Evolutionary conservation across 1,140 invertebrate species (phyloP), one percentile per base, ranked within the genome.

Genomic region (Argopecten irradians): DNA sequence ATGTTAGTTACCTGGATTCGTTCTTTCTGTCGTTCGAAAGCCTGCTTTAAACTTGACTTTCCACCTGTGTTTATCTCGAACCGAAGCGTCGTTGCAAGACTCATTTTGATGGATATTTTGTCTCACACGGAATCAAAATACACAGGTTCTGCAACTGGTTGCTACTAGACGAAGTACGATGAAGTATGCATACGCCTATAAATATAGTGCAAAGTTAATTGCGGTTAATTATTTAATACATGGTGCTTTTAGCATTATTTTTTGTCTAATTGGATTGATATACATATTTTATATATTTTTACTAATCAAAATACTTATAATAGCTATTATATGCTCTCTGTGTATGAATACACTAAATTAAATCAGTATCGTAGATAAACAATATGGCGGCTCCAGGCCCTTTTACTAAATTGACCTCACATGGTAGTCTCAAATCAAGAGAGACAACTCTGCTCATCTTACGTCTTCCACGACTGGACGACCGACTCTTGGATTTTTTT

Each of bases 11-110:
- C 90, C 90, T 91, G 89, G 32, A 90, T 91, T 19, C 91, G 83
- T 86, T 91, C 89, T 84, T 91, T 87, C 90, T 91, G 91, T 84
- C 83, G 84, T 84, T 90, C 86, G 46, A 89, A 90, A n/a, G 91
- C 89, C 43, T 92, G 89, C 85, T 86, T 92, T 13, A 90, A 84
- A 82, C 89, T 91, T 32, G 88, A 85, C 83, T 91, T 89, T 55
- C 34, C 71, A 35, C 87, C 46, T 19, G 85, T 89, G 83, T 92
- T 91, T 36, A 89, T 28, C 85, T 92, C 91, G 86, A 88, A 91
- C 32, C 91, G 83, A 32, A 92, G 82, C 33, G 91, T 84, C 46
- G 89, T 89, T 90, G 91, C 35, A 46, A 92, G 46, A 89, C 90
- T 92, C 90, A 91, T 92, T 84, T 89, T 90, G 86, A 43, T 9